Evolutionary conservation across 1,140 invertebrate species (phyloP).

Genomic region (Gonioctena quinquepunctata): DNA sequence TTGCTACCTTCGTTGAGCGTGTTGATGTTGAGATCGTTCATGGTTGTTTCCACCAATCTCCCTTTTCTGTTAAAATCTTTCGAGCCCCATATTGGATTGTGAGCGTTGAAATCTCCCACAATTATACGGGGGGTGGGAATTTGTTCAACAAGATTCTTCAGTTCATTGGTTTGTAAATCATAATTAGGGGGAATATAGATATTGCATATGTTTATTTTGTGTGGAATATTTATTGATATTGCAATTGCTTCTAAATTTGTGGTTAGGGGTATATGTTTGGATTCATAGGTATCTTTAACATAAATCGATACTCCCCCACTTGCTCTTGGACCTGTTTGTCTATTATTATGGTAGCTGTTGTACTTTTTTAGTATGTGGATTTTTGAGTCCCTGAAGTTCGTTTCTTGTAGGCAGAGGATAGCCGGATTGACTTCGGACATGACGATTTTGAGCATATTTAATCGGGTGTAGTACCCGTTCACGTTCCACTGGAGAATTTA

Average conservation of each 20-base stretch:
- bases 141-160: too few relatives aligned
- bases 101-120: conserved; percentile 1
- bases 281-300: background rate
- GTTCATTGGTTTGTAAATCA: too few relatives aligned
- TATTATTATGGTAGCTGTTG: background rate
- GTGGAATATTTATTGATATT: background rate
- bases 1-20: background rate
- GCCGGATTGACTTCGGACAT: background rate
- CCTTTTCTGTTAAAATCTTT: background rate
- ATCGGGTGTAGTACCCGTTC: background rate
- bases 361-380: background rate
- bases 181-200: too few relatives aligned
- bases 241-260: background rate
- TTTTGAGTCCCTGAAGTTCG: background rate
- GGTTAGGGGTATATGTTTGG: background rate
- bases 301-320: background rate
- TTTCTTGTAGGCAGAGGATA: background rate
- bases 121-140: conserved; percentile 3
- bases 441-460: background rate
- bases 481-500: background rate
- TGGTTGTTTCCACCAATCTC: background rate
- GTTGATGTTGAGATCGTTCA: background rate
- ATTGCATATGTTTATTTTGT: background rate
- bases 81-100: background rate
- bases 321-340: background rate